A percentile compares a stretch with the other conserved stretches of the same genome.
phyloP scores from a whole-genome alignment of 2,113 vertebrate species.

The Tetraodon nigroviridis region DNA sequence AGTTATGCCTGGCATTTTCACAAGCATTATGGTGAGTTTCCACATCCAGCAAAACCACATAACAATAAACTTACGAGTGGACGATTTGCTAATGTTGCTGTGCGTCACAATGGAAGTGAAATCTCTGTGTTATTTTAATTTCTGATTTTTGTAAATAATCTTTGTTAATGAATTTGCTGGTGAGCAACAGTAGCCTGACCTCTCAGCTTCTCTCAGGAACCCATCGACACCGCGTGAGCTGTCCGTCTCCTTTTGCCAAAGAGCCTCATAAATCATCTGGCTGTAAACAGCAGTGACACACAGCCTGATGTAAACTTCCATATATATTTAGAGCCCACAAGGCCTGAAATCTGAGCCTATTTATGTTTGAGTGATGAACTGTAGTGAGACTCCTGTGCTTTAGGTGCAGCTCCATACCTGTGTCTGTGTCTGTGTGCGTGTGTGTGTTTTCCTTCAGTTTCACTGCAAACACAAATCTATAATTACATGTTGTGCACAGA shows the following conservation, averaged over 20 bases:
- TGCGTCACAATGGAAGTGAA: slow-evolving; percentile 7
- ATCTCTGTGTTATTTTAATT: not conserved
- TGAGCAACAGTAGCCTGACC: slow-evolving; percentile 38
- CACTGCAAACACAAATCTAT: slow-evolving; percentile 12
- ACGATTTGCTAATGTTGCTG: slow-evolving; percentile 28
- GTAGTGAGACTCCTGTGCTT: slow-evolving; percentile 50
- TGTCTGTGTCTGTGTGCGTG: slow-evolving; percentile 15
- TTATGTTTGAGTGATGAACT: slow-evolving; percentile 60
- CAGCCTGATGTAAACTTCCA: slow-evolving; percentile 74
- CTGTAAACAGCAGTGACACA: slow-evolving; percentile 78
- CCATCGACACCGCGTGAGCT: slow-evolving; percentile 34
- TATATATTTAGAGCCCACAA: slow-evolving; percentile 73
- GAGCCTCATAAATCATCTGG: slow-evolving; percentile 77
- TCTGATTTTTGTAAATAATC: slow-evolving; percentile 21
- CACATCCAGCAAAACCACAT: slow-evolving; percentile 31
- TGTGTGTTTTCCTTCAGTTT: slow-evolving; percentile 4
- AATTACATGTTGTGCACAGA: slow-evolving; percentile 50
- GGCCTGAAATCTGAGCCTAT: slow-evolving; percentile 68
- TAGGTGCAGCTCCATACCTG: slow-evolving; percentile 23
- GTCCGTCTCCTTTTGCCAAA: slow-evolving; percentile 44
- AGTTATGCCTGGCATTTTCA: slow-evolving; percentile 58
- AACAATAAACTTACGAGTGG: not conserved
- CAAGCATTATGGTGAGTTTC: slow-evolving; percentile 33
- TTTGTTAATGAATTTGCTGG: slow-evolving; percentile 44
- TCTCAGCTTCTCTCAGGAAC: slow-evolving; percentile 38